Evolutionary conservation across 1,140 invertebrate genomes (phyloP), one percentile per base, ranked within the genome.

Genomic region (Charaxes varanes): DNA sequence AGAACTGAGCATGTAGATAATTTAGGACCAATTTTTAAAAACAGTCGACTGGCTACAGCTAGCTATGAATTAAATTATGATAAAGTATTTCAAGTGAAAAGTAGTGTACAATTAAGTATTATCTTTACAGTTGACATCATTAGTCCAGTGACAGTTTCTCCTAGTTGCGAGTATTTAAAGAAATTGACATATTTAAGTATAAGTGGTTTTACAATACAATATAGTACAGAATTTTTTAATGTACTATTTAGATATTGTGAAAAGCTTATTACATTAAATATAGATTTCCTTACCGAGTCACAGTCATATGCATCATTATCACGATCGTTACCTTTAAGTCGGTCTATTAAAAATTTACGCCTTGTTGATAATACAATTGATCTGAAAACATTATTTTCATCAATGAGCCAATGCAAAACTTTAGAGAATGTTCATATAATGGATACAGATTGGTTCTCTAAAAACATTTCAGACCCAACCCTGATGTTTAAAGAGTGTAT

Each of bases 351-450:
- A 31, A 31, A 31, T 31, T 5, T 31, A 17, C 15, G 11, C 4
- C 15, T 31, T 2, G 2, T 10, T 18, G 28, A 31, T 14, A 31
- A 8, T n/a, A 27, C 38, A 27, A 61, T 72, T 34, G 53, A 72
- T 51, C 70, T 60, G 26, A 36, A 50, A 12, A 24, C 15, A 4
- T 14, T 78, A 8, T 67, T 73, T 49, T 34, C 35, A 38, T 53
- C 48, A 11, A 53, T 73, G 17, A 62, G 53, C 38, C 34, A 59
- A 41, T 73, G 74, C 53, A 47, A 17, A 27, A 50, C 41, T 30
- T 48, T 79, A 49, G 63, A 73, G 56, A 79, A 74, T 65, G 53
- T 79, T 38, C 43, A 59, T 38, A 37, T 78, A 31, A 11, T 48
- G 6, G 65, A 69, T 41, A 46, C 16, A 2, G 31, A 30, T 11